These are phyloP conservation scores for Sphenopsis melanotis DNA, from an alignment of 2,797 vertebrate genomes.

Conservation along the genomic window DNA sequence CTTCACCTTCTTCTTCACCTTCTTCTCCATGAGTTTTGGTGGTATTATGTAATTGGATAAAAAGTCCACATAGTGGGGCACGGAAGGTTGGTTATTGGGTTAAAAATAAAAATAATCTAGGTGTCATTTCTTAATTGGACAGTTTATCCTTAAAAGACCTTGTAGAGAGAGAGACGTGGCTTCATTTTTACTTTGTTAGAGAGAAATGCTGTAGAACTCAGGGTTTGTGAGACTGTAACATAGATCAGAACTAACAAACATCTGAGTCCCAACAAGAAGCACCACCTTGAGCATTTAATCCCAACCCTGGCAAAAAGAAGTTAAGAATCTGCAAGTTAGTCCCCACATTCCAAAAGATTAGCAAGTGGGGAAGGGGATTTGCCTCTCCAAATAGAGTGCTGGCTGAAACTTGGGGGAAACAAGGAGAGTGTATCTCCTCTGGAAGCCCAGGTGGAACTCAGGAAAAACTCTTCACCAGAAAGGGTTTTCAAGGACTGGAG, in stretches of 20 bases:
- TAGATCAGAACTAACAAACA: neutral
- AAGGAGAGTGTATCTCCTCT: neutral
- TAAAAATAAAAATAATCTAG: neutral
- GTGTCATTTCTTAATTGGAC: neutral
- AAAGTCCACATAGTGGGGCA: neutral
- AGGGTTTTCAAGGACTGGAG: neutral
- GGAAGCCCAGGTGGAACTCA: neutral
- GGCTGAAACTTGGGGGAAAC: neutral
- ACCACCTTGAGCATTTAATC: neutral
- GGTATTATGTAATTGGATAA: neutral
- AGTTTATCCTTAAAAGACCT: neutral
- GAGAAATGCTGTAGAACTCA: neutral
- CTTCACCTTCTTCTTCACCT: neutral
- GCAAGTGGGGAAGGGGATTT: neutral
- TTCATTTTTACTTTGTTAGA: neutral
- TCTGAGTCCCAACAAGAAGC: neutral
- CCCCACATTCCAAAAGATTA: fast-evolving
- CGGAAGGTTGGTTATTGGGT: neutral
- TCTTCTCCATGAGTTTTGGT: neutral
- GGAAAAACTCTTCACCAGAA: neutral
- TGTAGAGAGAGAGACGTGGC: neutral
- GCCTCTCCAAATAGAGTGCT: neutral
- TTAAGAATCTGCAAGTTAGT: neutral
- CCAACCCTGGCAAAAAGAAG: neutral
- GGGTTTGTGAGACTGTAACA: neutral